These are phyloP conservation scores for Semicossyphus pulcher DNA, from an alignment of 2,113 vertebrate species.

Conservation along the genomic window DNA sequence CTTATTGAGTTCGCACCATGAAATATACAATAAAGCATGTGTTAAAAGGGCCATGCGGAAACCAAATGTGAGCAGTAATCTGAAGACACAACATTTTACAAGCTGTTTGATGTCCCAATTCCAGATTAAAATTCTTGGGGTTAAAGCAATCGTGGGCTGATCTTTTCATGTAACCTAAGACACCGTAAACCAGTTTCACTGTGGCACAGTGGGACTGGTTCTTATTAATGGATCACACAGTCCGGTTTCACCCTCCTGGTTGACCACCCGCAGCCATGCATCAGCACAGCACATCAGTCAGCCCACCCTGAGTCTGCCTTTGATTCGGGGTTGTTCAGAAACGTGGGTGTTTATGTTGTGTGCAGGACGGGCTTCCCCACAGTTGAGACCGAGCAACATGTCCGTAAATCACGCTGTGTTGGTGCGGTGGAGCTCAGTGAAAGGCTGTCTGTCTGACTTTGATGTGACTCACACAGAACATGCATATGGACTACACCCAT, in stretches of 20 bases:
- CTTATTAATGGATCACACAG: slow-evolving; percentile 63
- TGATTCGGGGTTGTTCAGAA: slow-evolving; percentile 54
- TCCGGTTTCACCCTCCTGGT: slow-evolving; percentile 54
- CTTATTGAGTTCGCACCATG: neutral
- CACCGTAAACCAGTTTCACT: slow-evolving; percentile 47
- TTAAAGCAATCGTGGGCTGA: slow-evolving; percentile 39
- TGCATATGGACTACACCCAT: slow-evolving; percentile 62
- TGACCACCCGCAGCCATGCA: slow-evolving; percentile 60
- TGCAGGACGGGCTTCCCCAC: slow-evolving; percentile 54
- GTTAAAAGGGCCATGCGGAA: neutral
- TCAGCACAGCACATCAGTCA: slow-evolving; percentile 50
- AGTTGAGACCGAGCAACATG: slow-evolving; percentile 46
- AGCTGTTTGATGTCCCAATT: slow-evolving; percentile 1
- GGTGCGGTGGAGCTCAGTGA: slow-evolving; percentile 47
- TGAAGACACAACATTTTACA: slow-evolving; percentile 14
- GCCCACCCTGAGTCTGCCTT: slow-evolving; percentile 59
- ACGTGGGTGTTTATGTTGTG: slow-evolving; percentile 59
- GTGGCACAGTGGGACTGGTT: slow-evolving; percentile 51
- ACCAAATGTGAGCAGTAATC: slow-evolving; percentile 7
- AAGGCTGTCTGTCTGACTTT: slow-evolving; percentile 53
- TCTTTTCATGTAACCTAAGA: slow-evolving; percentile 53
- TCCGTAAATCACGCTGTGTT: slow-evolving; percentile 57
- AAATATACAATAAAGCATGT: neutral
- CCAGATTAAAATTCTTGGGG: slow-evolving; percentile 37
- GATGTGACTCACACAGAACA: slow-evolving; percentile 70